Evolutionary conservation across 2,888 invertebrate species (phyloP).

Genomic region (Caenorhabditis angaria): DNA sequence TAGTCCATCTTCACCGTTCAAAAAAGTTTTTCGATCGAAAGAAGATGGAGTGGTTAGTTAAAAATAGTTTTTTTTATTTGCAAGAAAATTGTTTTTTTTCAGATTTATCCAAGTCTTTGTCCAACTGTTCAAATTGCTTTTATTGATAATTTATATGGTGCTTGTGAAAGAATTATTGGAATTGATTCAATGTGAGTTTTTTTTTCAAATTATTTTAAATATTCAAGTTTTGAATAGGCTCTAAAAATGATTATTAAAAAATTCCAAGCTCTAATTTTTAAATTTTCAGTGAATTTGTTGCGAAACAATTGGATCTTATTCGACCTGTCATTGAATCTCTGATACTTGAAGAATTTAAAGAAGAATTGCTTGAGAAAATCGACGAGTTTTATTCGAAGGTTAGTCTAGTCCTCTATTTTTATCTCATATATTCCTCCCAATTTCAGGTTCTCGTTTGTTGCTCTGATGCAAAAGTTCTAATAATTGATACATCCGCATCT

Average conservation of each 20-base stretch:
- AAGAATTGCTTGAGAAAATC: slow-evolving; percentile 17
- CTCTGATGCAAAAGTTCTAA: slow-evolving; percentile 32
- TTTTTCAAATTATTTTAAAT: neutral
- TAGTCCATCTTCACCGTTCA: slow-evolving; percentile 11
- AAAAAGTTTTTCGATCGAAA: slow-evolving; percentile 16
- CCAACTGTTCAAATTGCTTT: slow-evolving; percentile 52
- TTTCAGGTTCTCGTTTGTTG: slow-evolving; percentile 38
- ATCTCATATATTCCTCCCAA: neutral
- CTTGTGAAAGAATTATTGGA: slow-evolving; percentile 87
- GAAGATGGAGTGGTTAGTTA: neutral
- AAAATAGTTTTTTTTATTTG: neutral
- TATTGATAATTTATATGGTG: slow-evolving; percentile 82
- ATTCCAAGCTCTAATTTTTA: neutral
- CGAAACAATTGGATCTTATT: slow-evolving; percentile 85
- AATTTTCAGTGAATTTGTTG: slow-evolving; percentile 80
- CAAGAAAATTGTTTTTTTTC: neutral
- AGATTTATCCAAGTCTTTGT: slow-evolving; percentile 36
- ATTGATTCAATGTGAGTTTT: slow-evolving; percentile 82
- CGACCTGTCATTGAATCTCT: slow-evolving; percentile 86
- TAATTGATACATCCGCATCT: slow-evolving; percentile 55
- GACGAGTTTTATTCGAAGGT: slow-evolving; percentile 62
- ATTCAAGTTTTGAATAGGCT: too few relatives aligned
- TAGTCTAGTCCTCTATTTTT: neutral
- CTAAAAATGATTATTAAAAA: neutral
- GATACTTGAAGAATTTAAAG: slow-evolving; percentile 73